A percentile compares a stretch with the other conserved stretches of the same genome.
Evolutionary conservation across 2,113 vertebrate species (phyloP).

Genomic region (Lynx canadensis): DNA sequence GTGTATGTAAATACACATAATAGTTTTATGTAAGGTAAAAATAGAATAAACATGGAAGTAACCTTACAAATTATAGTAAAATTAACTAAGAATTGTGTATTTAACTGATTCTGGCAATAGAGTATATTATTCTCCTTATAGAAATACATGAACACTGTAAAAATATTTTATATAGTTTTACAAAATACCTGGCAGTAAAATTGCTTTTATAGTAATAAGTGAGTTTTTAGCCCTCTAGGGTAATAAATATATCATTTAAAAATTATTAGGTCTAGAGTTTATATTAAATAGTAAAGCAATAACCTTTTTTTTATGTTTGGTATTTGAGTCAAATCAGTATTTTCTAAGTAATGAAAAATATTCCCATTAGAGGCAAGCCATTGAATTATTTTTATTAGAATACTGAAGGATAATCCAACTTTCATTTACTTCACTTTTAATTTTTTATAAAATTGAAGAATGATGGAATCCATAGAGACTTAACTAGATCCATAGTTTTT

Average conservation of each 20-base stretch:
- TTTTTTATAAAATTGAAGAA: conserved; percentile 31
- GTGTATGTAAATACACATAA: not conserved
- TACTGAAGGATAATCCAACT: conserved; percentile 1
- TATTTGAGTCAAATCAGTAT: conserved; percentile 38
- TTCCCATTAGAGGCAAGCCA: conserved; percentile 9
- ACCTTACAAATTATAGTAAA: conserved; percentile 25
- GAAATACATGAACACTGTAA: conserved; percentile 14
- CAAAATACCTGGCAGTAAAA: conserved; percentile 35
- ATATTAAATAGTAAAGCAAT: conserved; percentile 4
- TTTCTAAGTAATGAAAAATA: conserved; percentile 40
- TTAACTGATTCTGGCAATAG: not conserved
- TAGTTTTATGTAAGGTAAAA: not conserved
- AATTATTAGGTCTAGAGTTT: conserved; percentile 5
- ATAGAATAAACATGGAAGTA: conserved; percentile 25
- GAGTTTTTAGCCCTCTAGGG: not conserved
- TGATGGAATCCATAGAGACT: not conserved
- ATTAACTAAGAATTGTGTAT: not conserved
- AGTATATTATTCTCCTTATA: not conserved
- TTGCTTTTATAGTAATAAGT: not conserved
- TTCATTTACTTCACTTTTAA: conserved; percentile 43
- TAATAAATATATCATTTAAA: conserved; percentile 7
- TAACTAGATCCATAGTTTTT: not conserved
- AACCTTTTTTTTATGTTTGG: not conserved
- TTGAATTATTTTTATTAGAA: conserved; percentile 50
- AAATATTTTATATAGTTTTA: not conserved